Evolutionary conservation across 2,113 vertebrate genomes (phyloP), one percentile per base, ranked within the genome.

Genomic region (Circaetus gallicus): DNA sequence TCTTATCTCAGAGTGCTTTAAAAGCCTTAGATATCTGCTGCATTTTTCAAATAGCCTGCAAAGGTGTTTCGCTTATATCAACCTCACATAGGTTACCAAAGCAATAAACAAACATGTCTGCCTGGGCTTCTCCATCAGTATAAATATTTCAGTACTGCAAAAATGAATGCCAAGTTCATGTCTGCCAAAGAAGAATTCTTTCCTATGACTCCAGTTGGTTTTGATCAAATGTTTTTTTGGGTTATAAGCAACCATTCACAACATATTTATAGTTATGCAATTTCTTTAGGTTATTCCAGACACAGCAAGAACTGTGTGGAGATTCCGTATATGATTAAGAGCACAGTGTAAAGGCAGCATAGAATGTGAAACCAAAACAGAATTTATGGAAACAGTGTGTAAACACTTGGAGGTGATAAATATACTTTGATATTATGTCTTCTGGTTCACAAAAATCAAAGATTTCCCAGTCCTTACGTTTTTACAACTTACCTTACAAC

Each of bases 1-100:
- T 97, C 90, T 96, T 94, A 97, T 92, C 77, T 93, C 79, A 59
- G 82, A 92, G 91, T 77, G 77, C 90, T 96, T 96, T 88, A 97
- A 97, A 98, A 94, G 59, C 71, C 43, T 89, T 42, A 49, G 78
- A 38, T 94, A n/a, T 47, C 61, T 73, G 55, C 56, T 93, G 74
- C 62, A 52, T 92, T 95, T 97, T 95, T 78, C 62, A 97, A 84
- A 86, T 82, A 90, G 89, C 62, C 79, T 90, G 62, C 36, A 82
- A 86, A 94, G 52, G 47, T 86, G 76, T 91, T 96, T 93, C 59
- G 53, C 82, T 88, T 76, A n/a, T 78, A 92, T 91, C 90, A 78
- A 53, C 91, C 47, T 92, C 89, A 38, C 11, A 11, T 19, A 85
- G 93, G 95, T 95, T 96, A 95, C 86, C 43, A 63, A 97, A 94